Conservation (phyloP, 2,113 vertebrate species). For the Takifugu flavidus region DNA sequence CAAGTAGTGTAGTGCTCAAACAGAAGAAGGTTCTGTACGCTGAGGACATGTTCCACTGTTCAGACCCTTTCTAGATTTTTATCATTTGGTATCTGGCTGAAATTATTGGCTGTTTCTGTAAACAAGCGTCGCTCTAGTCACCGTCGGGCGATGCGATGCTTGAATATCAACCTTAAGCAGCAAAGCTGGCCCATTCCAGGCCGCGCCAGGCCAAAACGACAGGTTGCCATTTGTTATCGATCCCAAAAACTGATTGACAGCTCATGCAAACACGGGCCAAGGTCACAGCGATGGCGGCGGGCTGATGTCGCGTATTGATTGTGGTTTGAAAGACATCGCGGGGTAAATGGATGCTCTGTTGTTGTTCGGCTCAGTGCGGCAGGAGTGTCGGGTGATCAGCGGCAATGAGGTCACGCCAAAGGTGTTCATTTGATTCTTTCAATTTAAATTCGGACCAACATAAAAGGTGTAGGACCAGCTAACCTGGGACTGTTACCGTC, state of each 20-base stretch:
- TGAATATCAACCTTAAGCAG: neutral
- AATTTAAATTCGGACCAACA: no score
- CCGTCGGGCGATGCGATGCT: neutral
- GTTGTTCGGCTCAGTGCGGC: no score
- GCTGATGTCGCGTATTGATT: neutral
- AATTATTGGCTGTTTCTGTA: no score
- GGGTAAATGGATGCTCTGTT: no score
- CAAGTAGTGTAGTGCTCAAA: constrained; percentile 27
- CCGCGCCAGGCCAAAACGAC: constrained; percentile 12
- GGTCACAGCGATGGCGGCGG: constrained; percentile 36
- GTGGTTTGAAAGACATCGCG: neutral
- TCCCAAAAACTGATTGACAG: constrained; percentile 30
- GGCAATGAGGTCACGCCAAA: no score
- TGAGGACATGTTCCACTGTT: no score
- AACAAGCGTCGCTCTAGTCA: no score
- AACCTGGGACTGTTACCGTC: no score
- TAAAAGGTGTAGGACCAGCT: no score
- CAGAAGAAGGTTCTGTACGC: neutral
- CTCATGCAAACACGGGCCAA: constrained; percentile 35
- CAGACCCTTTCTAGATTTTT: neutral
- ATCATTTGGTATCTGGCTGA: no score
- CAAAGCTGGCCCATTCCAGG: constrained; percentile 3
- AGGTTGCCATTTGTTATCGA: constrained; percentile 33
- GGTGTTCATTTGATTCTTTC: no score
- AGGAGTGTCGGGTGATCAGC: no score